These are phyloP conservation scores for Aspiorhynchus laticeps DNA, from an alignment of 2,113 vertebrate species.

Conservation along the genomic window DNA sequence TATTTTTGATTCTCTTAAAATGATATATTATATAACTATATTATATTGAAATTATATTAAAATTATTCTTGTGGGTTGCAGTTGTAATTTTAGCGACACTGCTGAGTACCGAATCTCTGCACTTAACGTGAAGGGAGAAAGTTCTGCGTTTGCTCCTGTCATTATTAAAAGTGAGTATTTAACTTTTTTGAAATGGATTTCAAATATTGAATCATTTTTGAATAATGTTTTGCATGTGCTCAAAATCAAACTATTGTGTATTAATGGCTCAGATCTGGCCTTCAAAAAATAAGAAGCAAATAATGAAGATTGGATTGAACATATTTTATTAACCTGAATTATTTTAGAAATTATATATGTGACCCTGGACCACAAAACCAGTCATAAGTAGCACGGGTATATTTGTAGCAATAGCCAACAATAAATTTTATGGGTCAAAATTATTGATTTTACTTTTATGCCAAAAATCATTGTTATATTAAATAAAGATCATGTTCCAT, in stretches of 20 bases:
- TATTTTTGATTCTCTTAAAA: neutral
- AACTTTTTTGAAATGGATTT: neutral
- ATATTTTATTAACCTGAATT: neutral
- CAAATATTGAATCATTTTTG: neutral
- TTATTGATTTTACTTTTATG: no score
- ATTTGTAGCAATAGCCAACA: no score
- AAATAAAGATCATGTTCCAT: no score
- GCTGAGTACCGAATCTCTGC: conserved; percentile 92
- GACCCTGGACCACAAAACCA: no score
- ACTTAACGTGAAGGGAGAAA: conserved; percentile 93
- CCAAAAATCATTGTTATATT: no score
- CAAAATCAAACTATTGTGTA: neutral
- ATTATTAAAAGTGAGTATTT: conserved; percentile 92
- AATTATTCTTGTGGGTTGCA: conserved; percentile 69
- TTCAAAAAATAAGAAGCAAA: neutral
- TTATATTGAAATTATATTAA: neutral
- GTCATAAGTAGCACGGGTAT: no score
- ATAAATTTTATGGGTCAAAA: no score
- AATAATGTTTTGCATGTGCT: neutral
- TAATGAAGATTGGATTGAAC: neutral
- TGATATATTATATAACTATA: neutral
- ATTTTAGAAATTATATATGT: neutral
- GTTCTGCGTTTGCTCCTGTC: conserved; percentile 85
- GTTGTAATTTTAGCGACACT: conserved; percentile 92
- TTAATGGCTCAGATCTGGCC: neutral